Percentiles rank a stretch among this genome's conserved stretches.
These are phyloP conservation scores for Hypocryptadius cinnamomeus DNA, from an alignment of 2,113 vertebrate genomes.

Conservation along the genomic window DNA sequence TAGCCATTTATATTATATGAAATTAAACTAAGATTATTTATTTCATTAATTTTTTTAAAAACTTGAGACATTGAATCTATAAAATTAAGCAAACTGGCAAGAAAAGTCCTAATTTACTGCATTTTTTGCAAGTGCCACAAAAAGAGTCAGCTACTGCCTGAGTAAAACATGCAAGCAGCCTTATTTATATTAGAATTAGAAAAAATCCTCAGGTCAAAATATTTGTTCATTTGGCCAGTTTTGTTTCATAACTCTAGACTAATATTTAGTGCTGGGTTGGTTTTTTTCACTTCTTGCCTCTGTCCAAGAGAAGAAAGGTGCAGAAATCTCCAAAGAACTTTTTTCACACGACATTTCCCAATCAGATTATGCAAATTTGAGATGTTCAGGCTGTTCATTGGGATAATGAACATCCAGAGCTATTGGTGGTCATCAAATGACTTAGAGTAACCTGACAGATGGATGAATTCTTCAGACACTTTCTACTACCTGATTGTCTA, in stretches of 20 bases:
- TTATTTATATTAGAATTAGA: not conserved
- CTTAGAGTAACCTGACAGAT: not conserved
- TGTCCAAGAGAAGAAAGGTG: not conserved
- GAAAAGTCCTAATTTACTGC: not conserved
- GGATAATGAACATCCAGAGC: not conserved
- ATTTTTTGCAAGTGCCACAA: not conserved
- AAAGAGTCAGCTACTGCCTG: not conserved
- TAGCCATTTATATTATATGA: not conserved
- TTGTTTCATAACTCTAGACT: not conserved
- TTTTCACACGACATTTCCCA: not conserved
- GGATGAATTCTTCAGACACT: not conserved
- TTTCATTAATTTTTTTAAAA: not conserved
- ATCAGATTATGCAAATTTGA: not conserved
- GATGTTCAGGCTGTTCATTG: not conserved
- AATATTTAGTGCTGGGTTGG: not conserved
- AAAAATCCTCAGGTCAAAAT: not conserved
- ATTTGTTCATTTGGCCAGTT: not conserved
- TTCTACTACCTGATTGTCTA: not conserved
- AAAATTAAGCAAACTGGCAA: not conserved
- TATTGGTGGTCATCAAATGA: not conserved
- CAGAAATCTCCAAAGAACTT: not conserved
- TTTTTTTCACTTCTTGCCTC: not conserved
- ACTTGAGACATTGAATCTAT: not conserved
- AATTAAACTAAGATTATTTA: not conserved
- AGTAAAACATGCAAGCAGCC: not conserved